Base-by-base conservation (phyloP, 64 coral and sea anemone genomes). In the Montipora sp. region DNA sequence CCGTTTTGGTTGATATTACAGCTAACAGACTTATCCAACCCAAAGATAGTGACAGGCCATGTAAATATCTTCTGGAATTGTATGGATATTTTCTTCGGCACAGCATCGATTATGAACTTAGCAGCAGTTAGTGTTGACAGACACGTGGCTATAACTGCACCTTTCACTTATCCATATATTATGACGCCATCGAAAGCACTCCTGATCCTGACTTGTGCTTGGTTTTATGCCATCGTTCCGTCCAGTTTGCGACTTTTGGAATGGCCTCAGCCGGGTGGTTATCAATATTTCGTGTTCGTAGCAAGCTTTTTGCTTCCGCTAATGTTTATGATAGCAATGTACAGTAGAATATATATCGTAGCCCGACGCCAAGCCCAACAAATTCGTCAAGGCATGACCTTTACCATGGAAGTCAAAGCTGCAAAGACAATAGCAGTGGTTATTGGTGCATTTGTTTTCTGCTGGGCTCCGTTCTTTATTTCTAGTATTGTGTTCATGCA, bases 361-460 rank as follows among this genome's bases (percentile, higher is more conserved):
- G 95, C 95, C 61, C 71, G 90, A 53, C 74, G 83, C 6, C 95
- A 96, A 19, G 87, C 88, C 0, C 80, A 87, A 5, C 80, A 73
- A 58, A 87, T 96, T 69, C 89, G 78, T 68, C 87, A 80, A 3
- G 63, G 48, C 86, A 77, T 48, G 24, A 94, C 74, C 49, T 98
- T 94, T 44, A 94, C 87, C 48, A 98, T 89, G 3, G 95, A 98
- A 47, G 94, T 98, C 6, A 98, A 98, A 89, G 95, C 95, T 47
- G 95, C 95, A 3, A 98, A 98, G 50, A 98, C 95, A 51, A 98
- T 98, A 22, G 95, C 95, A 0, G 95, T 98, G 7, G 95, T 98
- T 19, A 98, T 98, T 80, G 95, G 95, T 24, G 95, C 89, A 16
- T 98, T 98, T 58, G 85, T 94, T 6, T 79, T 82, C 6, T 98